These are phyloP conservation scores for Drosophila lutescens DNA, from an alignment of 2,888 invertebrate genomes.

Conservation along the genomic window DNA sequence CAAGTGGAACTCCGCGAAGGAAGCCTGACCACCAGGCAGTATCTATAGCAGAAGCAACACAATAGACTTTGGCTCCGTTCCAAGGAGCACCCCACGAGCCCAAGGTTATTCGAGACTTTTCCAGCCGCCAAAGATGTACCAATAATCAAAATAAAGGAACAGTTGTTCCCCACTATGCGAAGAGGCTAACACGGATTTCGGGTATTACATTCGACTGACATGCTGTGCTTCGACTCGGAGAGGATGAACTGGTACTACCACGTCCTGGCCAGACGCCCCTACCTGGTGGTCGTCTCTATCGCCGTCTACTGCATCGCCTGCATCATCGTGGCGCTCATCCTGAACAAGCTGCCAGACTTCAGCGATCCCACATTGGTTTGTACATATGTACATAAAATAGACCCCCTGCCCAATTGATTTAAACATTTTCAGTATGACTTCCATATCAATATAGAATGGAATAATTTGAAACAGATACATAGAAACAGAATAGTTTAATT, in stretches of 20 bases:
- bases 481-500: no score
- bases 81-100: slow-evolving; percentile 41
- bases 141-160: not conserved
- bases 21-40: slow-evolving; percentile 46
- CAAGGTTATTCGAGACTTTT: slow-evolving; percentile 56
- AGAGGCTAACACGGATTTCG: slow-evolving; percentile 1
- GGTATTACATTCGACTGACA: slow-evolving; percentile 20
- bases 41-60: slow-evolving; percentile 72
- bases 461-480: no score
- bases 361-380: slow-evolving; percentile 92
- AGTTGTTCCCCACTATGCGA: slow-evolving; percentile 14
- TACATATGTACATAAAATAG: not conserved
- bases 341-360: slow-evolving; percentile 90
- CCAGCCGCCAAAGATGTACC: slow-evolving; percentile 24
- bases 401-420: no score
- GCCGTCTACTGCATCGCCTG: slow-evolving; percentile 88
- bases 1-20: slow-evolving; percentile 19
- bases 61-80: slow-evolving; percentile 48
- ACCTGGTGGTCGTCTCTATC: slow-evolving; percentile 87
- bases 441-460: no score
- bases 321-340: slow-evolving; percentile 87
- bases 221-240: slow-evolving; percentile 72
- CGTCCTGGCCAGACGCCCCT: slow-evolving; percentile 88
- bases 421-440: no score
- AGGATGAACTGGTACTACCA: slow-evolving; percentile 87